phyloP scores from a whole-genome alignment of 92 coral and sea anemone genomes.

The Epizoanthus scotinus region DNA sequence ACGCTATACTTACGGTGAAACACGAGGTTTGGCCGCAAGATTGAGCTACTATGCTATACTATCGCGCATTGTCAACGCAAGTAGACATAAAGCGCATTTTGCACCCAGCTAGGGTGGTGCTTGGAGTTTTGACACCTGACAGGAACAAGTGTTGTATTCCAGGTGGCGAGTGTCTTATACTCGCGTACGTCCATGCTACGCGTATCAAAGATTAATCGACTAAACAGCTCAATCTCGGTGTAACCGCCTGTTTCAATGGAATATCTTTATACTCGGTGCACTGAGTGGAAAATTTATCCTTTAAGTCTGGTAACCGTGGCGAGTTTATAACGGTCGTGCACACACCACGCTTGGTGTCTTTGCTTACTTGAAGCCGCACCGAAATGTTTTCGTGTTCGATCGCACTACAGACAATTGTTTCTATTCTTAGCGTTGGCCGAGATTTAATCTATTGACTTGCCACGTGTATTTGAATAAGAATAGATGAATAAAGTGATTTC shows the following conservation, averaged over 20 bases:
- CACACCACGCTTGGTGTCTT: neutral
- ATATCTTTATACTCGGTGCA: slow-evolving; percentile 17
- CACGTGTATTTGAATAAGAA: slow-evolving; percentile 39
- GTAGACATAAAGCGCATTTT: too few species aligned
- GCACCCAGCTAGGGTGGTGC: neutral
- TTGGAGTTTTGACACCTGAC: slow-evolving; percentile 16
- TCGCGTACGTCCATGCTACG: slow-evolving; percentile 3
- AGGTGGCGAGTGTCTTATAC: slow-evolving; percentile 16
- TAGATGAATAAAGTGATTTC: slow-evolving; percentile 7
- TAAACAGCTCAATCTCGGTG: slow-evolving; percentile 11
- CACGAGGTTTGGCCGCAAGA: too few species aligned
- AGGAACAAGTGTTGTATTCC: slow-evolving; percentile 6
- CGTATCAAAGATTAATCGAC: slow-evolving; percentile 40
- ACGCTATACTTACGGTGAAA: too few species aligned
- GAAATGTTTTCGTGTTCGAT: neutral
- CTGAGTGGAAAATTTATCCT: slow-evolving; percentile 29
- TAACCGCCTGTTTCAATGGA: slow-evolving; percentile 26
- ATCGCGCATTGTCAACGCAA: too few species aligned
- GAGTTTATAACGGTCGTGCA: neutral
- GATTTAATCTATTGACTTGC: slow-evolving; percentile 8
- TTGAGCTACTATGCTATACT: too few species aligned
- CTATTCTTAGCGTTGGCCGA: neutral
- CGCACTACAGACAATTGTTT: neutral
- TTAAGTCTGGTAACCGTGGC: slow-evolving; percentile 30
- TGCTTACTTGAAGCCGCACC: neutral